Evolutionary conservation across 2,113 vertebrate species (phyloP), one percentile per base, ranked within the genome.

Genomic region (Platysternon megacephalum): DNA sequence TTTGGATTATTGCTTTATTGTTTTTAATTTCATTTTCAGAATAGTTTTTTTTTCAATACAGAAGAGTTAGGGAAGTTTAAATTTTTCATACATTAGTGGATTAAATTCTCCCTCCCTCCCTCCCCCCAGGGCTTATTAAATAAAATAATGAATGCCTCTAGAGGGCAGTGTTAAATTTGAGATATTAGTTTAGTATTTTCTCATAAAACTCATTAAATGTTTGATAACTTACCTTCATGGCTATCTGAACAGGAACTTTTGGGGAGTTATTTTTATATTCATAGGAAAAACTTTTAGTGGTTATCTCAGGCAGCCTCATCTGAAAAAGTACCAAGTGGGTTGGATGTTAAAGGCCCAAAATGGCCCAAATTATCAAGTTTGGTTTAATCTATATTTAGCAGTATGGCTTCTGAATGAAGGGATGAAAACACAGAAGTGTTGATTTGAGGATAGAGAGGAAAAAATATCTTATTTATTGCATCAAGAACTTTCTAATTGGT

Each of bases 121-220:
- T 17, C 35, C 19, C 65, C 79, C 79, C 35, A 46, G 56, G 35
- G 11, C 46, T 82, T 87, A 85, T 13, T 94, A 78, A 91, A 65
- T 89, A 84, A 90, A 93, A 49, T 87, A 87, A 14, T 76, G 84
- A 87, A 14, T 78, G 85, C 95, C 97, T 98, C 97, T 97, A 98
- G 98, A 98, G 97, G 97, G 94, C 97, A 98, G 88, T 97, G 76
- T 97, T 97, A 97, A 98, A 97, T 98, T 90, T 97, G 96, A 96
- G 46, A 85, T 78, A 29, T 79, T 88, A 48, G 48, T 26, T 94
- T 80, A 87, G 29, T 22, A n/a, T 96, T 98, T 97, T 85, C 29
- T 95, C 24, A 82, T 89, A 74, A 74, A 96, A 95, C 79, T 85
- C 78, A 80, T 2, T 87, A 68, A 35, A 32, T 48, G 29, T 76